Percentiles rank a stretch among this genome's conserved stretches.
phyloP scores from a whole-genome alignment of 2,113 vertebrate genomes.

The Siphamia tubifer region DNA sequence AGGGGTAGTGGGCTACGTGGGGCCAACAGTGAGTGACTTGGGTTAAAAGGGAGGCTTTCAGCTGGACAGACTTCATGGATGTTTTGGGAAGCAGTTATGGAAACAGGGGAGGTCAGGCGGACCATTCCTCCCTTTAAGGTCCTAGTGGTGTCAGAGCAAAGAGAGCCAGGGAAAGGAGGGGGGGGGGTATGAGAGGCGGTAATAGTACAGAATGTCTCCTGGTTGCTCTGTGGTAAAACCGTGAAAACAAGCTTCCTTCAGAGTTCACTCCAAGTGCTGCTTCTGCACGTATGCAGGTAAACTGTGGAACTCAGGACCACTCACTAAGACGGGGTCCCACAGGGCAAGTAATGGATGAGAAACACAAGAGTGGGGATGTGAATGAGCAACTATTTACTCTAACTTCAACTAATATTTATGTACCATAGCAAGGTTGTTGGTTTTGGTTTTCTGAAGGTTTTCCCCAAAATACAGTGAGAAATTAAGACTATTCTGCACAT shows the following conservation, averaged over 20 bases:
- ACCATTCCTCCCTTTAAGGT: slow-evolving; percentile 42
- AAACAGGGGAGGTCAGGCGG: slow-evolving; percentile 38
- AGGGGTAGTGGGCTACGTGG: slow-evolving; percentile 15
- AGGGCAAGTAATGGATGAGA: neutral
- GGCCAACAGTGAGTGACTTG: slow-evolving; percentile 1
- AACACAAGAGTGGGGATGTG: slow-evolving; percentile 4
- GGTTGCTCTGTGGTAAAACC: slow-evolving; percentile 51
- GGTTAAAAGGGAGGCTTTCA: slow-evolving; percentile 73
- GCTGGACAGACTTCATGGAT: slow-evolving; percentile 54
- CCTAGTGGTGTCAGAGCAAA: slow-evolving; percentile 54
- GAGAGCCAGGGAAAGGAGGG: slow-evolving; percentile 1
- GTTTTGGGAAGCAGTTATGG: slow-evolving; percentile 59
- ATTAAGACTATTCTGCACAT: neutral
- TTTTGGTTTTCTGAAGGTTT: slow-evolving; percentile 29
- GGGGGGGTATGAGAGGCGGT: slow-evolving; percentile 15
- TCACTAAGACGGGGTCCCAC: slow-evolving; percentile 2
- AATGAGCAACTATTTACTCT: slow-evolving; percentile 18
- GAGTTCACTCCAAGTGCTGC: slow-evolving; percentile 27
- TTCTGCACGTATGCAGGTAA: slow-evolving; percentile 31
- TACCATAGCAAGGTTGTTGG: slow-evolving; percentile 8
- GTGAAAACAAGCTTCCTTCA: slow-evolving; percentile 67
- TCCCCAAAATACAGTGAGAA: neutral
- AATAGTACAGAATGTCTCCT: slow-evolving; percentile 54
- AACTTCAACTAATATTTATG: slow-evolving; percentile 54
- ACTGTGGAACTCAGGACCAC: neutral